These are phyloP conservation scores for Chiloscyllium plagiosum DNA, from an alignment of 2,113 vertebrate species.

Conservation along the genomic window DNA sequence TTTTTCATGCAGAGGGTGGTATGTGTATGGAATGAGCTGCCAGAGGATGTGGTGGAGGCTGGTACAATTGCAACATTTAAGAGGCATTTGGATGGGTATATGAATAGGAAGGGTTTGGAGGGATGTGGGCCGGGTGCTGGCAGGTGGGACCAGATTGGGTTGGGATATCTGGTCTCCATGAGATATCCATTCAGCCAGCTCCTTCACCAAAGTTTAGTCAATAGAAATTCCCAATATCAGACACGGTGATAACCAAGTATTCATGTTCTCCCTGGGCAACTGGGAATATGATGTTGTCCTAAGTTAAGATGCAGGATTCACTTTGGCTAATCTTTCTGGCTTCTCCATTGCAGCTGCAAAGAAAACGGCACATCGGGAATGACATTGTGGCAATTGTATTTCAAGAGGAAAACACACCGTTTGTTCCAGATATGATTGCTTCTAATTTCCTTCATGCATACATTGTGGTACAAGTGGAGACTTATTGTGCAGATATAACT, in stretches of 20 bases:
- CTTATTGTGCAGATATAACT: conserved; percentile 49
- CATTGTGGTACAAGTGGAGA: conserved; percentile 79
- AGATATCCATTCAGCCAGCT: neutral
- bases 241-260: neutral
- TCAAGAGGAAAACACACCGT: conserved; percentile 88
- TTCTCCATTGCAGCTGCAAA: conserved; percentile 67
- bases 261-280: neutral
- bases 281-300: neutral
- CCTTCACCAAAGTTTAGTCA: neutral
- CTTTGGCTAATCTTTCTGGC: neutral
- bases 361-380: conserved; percentile 92
- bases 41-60: too few species aligned
- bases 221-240: neutral
- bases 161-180: too few species aligned
- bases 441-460: conserved; percentile 94
- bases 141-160: too few species aligned
- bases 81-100: too few species aligned
- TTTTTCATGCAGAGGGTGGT: too few species aligned
- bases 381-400: conserved; percentile 89
- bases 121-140: too few species aligned
- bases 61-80: too few species aligned
- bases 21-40: too few species aligned
- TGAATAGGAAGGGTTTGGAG: too few species aligned
- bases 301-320: neutral
- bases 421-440: conserved; percentile 92